Conservation (phyloP, 2,113 vertebrate species). For the Serilophus lunatus region DNA sequence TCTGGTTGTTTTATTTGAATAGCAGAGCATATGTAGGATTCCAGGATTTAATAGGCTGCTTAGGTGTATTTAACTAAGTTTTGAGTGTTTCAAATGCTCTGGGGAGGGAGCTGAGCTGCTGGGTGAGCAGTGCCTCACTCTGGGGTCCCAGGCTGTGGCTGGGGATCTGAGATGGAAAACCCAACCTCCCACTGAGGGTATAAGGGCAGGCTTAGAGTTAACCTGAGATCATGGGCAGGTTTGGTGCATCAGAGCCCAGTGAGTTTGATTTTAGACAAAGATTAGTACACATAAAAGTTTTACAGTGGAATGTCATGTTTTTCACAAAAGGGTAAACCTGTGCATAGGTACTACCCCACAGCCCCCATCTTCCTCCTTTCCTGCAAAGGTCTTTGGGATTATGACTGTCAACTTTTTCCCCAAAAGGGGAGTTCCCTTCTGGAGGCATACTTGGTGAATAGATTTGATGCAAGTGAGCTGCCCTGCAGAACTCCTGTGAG, state of each 20-base stretch:
- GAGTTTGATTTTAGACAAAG: background rate
- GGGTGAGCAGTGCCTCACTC: background rate
- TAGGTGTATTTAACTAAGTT: background rate
- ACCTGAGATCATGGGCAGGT: background rate
- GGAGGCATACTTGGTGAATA: background rate
- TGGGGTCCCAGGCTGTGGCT: background rate
- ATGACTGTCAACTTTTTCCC: background rate
- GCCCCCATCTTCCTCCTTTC: background rate
- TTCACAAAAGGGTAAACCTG: background rate
- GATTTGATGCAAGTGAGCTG: background rate
- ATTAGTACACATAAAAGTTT: background rate
- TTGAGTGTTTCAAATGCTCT: background rate
- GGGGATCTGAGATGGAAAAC: background rate
- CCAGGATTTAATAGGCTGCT: background rate
- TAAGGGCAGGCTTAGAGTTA: background rate
- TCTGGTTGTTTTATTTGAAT: background rate
- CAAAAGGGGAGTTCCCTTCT: background rate
- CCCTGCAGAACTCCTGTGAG: background rate
- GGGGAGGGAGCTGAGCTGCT: background rate
- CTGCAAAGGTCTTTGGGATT: background rate
- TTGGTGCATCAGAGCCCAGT: background rate
- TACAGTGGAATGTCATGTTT: background rate
- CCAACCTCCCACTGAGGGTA: background rate
- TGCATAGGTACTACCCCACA: background rate
- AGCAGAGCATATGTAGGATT: background rate